Evolutionary conservation across 1,140 invertebrate genomes (phyloP).

Genomic region (Dryas iulia): DNA sequence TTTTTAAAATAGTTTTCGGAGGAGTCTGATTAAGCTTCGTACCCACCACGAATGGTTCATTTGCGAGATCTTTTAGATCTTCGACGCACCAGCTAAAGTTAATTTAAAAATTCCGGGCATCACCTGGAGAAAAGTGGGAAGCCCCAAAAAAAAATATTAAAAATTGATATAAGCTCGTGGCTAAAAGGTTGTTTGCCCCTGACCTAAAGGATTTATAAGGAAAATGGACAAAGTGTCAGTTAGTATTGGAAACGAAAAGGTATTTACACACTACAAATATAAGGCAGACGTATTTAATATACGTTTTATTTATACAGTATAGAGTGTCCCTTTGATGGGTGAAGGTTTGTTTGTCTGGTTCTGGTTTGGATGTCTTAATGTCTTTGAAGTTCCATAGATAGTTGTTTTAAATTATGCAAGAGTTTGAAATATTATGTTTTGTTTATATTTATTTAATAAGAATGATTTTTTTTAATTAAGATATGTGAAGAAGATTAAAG

Average conservation of each 20-base stretch:
- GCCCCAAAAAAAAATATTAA: too few species aligned
- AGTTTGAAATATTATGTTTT: conserved; percentile 6
- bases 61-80: too few species aligned
- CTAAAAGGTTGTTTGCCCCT: too few species aligned
- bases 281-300: conserved; percentile 11
- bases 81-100: too few species aligned
- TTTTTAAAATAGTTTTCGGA: too few species aligned
- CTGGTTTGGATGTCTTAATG: background rate
- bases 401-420: conserved; percentile 9
- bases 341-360: conserved; percentile 23
- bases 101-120: too few species aligned
- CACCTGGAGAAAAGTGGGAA: too few species aligned
- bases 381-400: background rate
- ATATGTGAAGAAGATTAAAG: background rate
- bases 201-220: background rate
- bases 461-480: background rate
- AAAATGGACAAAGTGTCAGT: conserved; percentile 5
- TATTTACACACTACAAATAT: conserved; percentile 10
- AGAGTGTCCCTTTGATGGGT: conserved; percentile 14
- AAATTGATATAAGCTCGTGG: too few species aligned
- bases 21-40: too few species aligned
- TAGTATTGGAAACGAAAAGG: conserved; percentile 5
- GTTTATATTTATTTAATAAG: background rate
- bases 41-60: too few species aligned
- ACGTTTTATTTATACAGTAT: conserved; percentile 23